Evolutionary conservation across 2,113 vertebrate species (phyloP).

Genomic region (Pungitius pungitius): DNA sequence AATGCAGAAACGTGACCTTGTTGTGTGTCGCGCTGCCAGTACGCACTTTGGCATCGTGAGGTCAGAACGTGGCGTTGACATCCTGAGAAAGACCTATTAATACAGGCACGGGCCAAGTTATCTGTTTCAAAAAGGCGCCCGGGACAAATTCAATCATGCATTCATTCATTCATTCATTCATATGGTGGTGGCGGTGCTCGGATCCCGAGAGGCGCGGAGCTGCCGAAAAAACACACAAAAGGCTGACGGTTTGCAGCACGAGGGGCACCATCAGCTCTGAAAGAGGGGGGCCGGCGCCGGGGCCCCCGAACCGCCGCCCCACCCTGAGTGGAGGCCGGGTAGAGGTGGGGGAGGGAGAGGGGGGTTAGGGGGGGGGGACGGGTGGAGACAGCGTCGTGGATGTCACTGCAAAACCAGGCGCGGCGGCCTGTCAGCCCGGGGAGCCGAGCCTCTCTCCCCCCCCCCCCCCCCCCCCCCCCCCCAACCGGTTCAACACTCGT

Average conservation of each 20-base stretch:
- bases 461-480: not conserved
- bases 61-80: not conserved
- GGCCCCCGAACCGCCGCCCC: no score
- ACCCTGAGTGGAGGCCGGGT: no score
- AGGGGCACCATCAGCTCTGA: slow-evolving; percentile 45
- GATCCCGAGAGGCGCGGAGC: slow-evolving; percentile 5
- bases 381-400: no score
- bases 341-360: no score
- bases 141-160: slow-evolving; percentile 23
- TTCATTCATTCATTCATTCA: slow-evolving; percentile 25
- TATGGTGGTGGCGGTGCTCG: slow-evolving; percentile 24
- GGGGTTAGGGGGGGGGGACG: no score
- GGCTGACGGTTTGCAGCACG: slow-evolving; percentile 26
- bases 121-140: slow-evolving; percentile 2
- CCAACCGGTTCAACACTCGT: slow-evolving; percentile 53
- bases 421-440: slow-evolving; percentile 56
- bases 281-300: no score
- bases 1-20: not conserved
- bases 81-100: not conserved
- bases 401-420: no score
- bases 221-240: slow-evolving; percentile 20
- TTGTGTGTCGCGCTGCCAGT: not conserved
- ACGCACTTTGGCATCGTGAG: not conserved
- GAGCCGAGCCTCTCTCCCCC: slow-evolving; percentile 38
- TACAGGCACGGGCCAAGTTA: slow-evolving; percentile 7